Evolutionary conservation across 2,888 invertebrate species (phyloP).

Genomic region (Eilema caniola): DNA sequence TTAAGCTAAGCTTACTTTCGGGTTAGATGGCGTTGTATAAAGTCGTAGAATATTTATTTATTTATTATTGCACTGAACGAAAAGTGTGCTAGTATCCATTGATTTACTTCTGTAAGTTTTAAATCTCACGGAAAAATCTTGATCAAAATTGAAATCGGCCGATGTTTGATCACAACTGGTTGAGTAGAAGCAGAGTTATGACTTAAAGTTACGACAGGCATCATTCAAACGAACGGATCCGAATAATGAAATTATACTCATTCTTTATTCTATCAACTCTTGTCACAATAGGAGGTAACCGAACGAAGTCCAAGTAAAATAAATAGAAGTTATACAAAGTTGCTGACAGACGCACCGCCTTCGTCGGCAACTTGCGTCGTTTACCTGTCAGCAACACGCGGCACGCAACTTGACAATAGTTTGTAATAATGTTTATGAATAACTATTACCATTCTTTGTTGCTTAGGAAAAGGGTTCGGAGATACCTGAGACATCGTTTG

Average conservation of each 20-base stretch:
- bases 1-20: no score
- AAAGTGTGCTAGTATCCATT: no score
- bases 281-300: not conserved
- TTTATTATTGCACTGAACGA: no score
- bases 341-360: not conserved
- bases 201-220: no score
- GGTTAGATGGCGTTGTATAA: no score
- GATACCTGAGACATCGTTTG: not conserved
- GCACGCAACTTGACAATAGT: slow-evolving; percentile 32
- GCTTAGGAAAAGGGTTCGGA: slow-evolving; percentile 20
- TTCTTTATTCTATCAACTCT: not conserved
- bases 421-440: slow-evolving; percentile 36
- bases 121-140: no score
- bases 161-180: no score
- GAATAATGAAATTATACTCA: not conserved
- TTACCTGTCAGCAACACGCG: slow-evolving; percentile 47
- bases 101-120: no score
- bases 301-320: slow-evolving; percentile 10
- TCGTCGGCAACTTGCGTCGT: slow-evolving; percentile 8
- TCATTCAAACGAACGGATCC: no score
- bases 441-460: slow-evolving; percentile 21
- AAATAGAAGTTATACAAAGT: slow-evolving; percentile 17
- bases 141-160: no score
- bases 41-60: no score
- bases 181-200: no score